Conservation (phyloP, 2,797 vertebrate species). For the Acanthis flammea region DNA sequence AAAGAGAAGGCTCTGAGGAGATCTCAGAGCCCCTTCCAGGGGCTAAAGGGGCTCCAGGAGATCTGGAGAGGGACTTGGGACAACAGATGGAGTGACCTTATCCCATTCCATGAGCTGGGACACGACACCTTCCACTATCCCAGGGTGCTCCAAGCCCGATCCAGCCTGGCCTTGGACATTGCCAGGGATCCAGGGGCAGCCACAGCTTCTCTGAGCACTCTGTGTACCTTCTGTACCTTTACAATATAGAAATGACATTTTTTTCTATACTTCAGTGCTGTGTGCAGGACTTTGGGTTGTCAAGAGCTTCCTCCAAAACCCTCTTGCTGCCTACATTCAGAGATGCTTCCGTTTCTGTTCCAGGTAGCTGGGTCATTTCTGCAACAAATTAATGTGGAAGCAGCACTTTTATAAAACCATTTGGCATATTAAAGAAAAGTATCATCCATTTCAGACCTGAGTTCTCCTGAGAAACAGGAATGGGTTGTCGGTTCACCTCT, state of each 20-base stretch:
- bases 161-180: background rate
- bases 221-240: background rate
- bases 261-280: background rate
- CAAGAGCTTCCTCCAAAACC: background rate
- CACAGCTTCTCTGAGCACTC: background rate
- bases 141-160: accelerated
- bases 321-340: background rate
- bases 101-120: background rate
- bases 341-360: accelerated
- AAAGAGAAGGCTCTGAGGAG: background rate
- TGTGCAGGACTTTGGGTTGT: background rate
- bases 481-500: background rate
- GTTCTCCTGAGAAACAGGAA: slow-evolving; percentile 9
- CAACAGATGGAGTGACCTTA: background rate
- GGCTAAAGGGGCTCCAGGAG: background rate
- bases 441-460: background rate
- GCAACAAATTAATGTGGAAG: background rate
- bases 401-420: background rate
- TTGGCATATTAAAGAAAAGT: background rate
- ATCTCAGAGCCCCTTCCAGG: background rate
- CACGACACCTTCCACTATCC: background rate
- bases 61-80: background rate
- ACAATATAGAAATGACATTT: background rate
- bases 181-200: background rate
- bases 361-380: background rate